phyloP scores from a whole-genome alignment of 2,797 vertebrate species.

The Halcyon badia region DNA sequence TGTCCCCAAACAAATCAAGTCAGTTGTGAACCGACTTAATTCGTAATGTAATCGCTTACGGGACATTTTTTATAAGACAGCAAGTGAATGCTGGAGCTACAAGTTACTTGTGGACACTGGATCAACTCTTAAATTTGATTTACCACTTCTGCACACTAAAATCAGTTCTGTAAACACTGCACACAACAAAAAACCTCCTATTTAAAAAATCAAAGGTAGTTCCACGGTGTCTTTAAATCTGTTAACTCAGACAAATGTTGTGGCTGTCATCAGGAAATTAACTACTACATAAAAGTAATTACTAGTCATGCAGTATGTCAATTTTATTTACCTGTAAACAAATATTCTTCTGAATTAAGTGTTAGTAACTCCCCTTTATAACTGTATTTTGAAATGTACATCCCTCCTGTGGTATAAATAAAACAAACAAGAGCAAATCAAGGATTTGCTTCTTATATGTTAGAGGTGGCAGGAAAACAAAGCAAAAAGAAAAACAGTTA shows the following conservation, averaged over 20 bases:
- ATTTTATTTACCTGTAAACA: slow-evolving; percentile 72
- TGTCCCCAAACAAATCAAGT: neutral
- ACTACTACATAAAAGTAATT: slow-evolving; percentile 54
- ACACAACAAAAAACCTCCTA: neutral
- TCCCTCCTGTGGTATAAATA: slow-evolving; percentile 13
- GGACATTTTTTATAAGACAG: neutral
- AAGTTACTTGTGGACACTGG: neutral
- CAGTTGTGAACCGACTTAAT: neutral
- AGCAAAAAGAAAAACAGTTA: neutral
- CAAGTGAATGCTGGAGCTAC: neutral
- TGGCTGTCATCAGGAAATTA: slow-evolving; percentile 63
- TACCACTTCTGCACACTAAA: neutral
- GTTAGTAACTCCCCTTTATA: slow-evolving; percentile 55
- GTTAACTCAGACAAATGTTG: slow-evolving; percentile 52
- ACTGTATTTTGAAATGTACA: slow-evolving; percentile 55
- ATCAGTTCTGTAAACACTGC: neutral
- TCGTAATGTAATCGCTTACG: neutral
- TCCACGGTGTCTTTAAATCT: slow-evolving; percentile 35
- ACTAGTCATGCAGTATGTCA: slow-evolving; percentile 40
- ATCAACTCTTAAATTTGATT: slow-evolving; percentile 40
- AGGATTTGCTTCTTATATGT: neutral
- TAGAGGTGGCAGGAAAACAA: neutral
- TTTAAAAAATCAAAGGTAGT: slow-evolving; percentile 33
- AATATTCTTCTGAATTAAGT: slow-evolving; percentile 60
- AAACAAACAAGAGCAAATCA: slow-evolving; percentile 13